Evolutionary conservation across 2,888 invertebrate species (phyloP).

Genomic region (Anarsia innoxiella): DNA sequence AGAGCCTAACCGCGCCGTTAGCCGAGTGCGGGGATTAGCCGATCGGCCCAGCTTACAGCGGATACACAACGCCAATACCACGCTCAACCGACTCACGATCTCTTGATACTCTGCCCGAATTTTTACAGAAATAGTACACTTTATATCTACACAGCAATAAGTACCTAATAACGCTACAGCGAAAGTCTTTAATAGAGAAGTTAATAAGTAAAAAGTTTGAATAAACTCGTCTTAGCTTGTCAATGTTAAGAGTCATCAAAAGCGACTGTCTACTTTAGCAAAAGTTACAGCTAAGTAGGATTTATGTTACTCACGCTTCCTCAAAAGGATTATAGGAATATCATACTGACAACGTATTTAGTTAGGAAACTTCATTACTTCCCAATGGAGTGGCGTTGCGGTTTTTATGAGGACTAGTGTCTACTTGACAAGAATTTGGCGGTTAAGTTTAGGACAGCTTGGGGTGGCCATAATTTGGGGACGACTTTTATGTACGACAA

Average conservation of each 20-base stretch:
- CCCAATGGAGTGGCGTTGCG: slow-evolving; percentile 4
- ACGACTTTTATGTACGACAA: no score
- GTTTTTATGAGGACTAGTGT: slow-evolving; percentile 6
- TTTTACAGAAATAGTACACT: slow-evolving; percentile 27
- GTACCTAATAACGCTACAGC: slow-evolving; percentile 17
- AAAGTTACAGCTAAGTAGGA: slow-evolving; percentile 71
- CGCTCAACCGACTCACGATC: slow-evolving; percentile 53
- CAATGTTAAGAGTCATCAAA: slow-evolving; percentile 65
- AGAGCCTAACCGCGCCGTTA: slow-evolving; percentile 62
- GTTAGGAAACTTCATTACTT: slow-evolving; percentile 11
- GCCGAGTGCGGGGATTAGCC: slow-evolving; percentile 59
- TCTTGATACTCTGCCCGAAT: slow-evolving; percentile 37
- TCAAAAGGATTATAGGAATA: slow-evolving; percentile 58
- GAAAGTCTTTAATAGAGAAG: slow-evolving; percentile 61
- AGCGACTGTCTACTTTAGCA: slow-evolving; percentile 65
- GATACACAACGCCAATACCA: slow-evolving; percentile 52
- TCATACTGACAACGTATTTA: slow-evolving; percentile 41
- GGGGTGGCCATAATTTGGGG: no score
- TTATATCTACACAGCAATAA: slow-evolving; percentile 7
- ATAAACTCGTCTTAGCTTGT: slow-evolving; percentile 62
- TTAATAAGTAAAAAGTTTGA: slow-evolving; percentile 69
- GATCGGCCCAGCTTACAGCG: slow-evolving; percentile 57
- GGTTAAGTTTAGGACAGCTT: no score
- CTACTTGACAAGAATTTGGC: slow-evolving; percentile 6
- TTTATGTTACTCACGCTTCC: slow-evolving; percentile 62